Evolutionary conservation across 2,888 invertebrate species (phyloP), one percentile per base, ranked within the genome.

Genomic region (Archips xylosteana): DNA sequence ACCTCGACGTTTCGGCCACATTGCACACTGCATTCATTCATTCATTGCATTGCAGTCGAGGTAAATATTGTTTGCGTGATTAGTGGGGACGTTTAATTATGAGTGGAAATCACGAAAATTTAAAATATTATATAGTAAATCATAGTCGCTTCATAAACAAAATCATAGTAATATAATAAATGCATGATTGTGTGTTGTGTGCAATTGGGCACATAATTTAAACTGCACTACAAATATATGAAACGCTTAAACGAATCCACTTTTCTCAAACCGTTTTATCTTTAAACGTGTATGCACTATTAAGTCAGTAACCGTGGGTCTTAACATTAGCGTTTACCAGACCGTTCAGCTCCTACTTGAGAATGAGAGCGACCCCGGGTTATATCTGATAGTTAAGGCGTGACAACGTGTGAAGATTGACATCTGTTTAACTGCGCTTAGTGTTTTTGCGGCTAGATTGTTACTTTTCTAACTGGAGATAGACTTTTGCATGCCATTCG

Each of bases 291-390:
- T 51, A 54, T 54, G 54, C 54, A 1, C 54, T 10, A 54, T 23
- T 54, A 54, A 54, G 4, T 10, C 54, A 9, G 9, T 9, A 9
- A 34, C 36, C 13, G 59, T 59, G 45, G 32, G 32, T 49, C 60
- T 13, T 23, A 47, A n/a, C 54, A 45, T 34, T 61, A 39, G 32
- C 39, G 54, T 34, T 61, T 54, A 72, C 47, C 66, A 67, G 72
- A 67, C 67, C 72, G 72, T 54, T 71, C 32, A 32, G 23, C 32
- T n/a, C 34, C 72, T 47, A 72, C 54, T 62, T 72, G 62, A 54
- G 67, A 72, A 72, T 72, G 72, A 45, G 72, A 72, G 67, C 72
- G 42, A 71, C 67, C 47, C 23, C 10, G n/a, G 67, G 23, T 32
- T 34, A 67, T 23, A 23, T 59, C 59, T 5, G 59, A 47, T 60